Conservation (phyloP, 1,140 invertebrate genomes). For the Hesperophylax magnus region DNA sequence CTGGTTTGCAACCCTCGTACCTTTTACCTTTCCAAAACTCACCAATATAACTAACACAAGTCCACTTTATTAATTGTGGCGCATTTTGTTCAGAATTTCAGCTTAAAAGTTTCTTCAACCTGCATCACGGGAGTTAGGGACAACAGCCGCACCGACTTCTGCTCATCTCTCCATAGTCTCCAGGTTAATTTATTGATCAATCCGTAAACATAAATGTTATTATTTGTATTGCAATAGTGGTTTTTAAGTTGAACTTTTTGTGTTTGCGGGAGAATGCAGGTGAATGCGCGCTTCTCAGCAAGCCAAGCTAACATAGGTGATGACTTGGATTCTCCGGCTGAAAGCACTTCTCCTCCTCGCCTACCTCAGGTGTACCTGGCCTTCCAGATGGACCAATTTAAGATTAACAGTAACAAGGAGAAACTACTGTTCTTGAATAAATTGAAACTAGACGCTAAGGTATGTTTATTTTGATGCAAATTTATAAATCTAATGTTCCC, state of each 20-base stretch:
- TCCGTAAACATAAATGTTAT: no score
- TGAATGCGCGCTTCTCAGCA: constrained; percentile 69
- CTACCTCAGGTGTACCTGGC: constrained; percentile 75
- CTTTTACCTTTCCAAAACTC: no score
- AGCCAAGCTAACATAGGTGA: constrained; percentile 51
- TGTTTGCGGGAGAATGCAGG: constrained; percentile 54
- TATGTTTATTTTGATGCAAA: constrained; percentile 60
- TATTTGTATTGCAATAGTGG: no score
- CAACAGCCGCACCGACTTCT: constrained; percentile 68
- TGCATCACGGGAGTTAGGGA: constrained; percentile 77
- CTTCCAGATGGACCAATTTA: constrained; percentile 76
- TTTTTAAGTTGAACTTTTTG: not conserved
- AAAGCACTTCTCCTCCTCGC: constrained; percentile 60
- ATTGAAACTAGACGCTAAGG: constrained; percentile 82
- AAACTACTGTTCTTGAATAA: constrained; percentile 77
- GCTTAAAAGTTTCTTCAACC: constrained; percentile 79
- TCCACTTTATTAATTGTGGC: no score
- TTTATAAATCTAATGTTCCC: not conserved
- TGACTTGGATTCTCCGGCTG: constrained; percentile 52
- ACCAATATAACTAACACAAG: no score
- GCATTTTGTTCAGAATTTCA: constrained; percentile 74
- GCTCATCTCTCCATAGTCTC: constrained; percentile 64
- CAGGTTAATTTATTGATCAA: constrained; percentile 58
- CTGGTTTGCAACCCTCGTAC: no score
- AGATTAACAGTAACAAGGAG: constrained; percentile 73